phyloP scores from a whole-genome alignment of 2,113 vertebrate genomes.

The Noturus placidus region DNA sequence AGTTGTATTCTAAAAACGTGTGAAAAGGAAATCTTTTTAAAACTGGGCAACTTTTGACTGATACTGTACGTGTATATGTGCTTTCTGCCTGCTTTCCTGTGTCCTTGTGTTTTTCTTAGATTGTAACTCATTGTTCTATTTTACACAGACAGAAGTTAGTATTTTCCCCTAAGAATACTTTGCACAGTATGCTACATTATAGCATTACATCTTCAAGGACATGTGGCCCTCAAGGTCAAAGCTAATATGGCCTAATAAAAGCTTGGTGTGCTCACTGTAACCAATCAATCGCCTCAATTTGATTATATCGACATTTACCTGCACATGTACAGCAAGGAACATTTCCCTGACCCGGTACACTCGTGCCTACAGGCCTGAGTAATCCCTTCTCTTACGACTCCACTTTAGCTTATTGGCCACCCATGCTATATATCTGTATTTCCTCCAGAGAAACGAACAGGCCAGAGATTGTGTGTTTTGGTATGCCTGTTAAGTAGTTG shows the following conservation, averaged over 20 bases:
- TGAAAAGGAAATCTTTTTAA: neutral
- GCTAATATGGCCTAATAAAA: constrained; percentile 61
- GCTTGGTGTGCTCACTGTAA: constrained; percentile 51
- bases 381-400: constrained; percentile 31
- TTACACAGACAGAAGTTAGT: constrained; percentile 13
- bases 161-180: constrained; percentile 36
- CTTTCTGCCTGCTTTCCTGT: neutral
- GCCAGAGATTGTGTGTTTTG: neutral
- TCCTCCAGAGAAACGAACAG: constrained; percentile 29
- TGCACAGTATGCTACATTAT: constrained; percentile 36
- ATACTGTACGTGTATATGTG: neutral
- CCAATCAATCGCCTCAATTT: constrained; percentile 47
- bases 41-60: neutral
- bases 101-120: neutral
- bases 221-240: constrained; percentile 49
- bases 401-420: constrained; percentile 40
- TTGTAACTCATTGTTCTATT: constrained; percentile 17
- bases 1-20: neutral
- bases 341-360: constrained; percentile 27
- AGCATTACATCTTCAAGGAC: constrained; percentile 46
- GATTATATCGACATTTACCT: constrained; percentile 53
- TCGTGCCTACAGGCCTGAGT: constrained; percentile 42
- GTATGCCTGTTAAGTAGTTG: neutral
- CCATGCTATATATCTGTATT: constrained; percentile 35
- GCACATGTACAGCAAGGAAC: constrained; percentile 29